Evolutionary conservation across 2,888 invertebrate genomes (phyloP).

Genomic region (Melanchra persicariae): DNA sequence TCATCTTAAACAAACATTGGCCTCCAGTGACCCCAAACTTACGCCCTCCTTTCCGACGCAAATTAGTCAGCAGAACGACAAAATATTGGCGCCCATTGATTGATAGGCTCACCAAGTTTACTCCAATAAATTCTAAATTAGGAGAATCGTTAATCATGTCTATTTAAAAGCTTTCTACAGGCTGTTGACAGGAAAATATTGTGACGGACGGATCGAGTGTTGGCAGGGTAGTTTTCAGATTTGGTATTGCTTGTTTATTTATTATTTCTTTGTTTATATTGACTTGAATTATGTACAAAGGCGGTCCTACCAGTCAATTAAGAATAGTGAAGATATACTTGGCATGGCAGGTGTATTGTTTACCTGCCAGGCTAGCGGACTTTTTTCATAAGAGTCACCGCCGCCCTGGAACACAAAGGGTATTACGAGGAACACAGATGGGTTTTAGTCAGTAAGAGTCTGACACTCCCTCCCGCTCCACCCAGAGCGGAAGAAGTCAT

Average conservation of each 20-base stretch:
- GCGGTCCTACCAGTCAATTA: no score
- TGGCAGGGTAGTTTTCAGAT: constrained; percentile 23
- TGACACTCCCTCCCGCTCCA: no score
- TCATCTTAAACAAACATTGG: constrained; percentile 17
- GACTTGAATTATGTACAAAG: no score
- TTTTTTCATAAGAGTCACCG: no score
- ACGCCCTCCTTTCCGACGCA: constrained; percentile 6
- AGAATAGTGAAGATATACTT: no score
- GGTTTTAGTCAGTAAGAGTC: no score
- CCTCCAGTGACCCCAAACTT: constrained; percentile 3
- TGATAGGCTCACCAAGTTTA: constrained; percentile 53
- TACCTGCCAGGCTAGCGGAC: no score
- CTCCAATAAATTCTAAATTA: constrained; percentile 68
- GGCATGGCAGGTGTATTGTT: no score
- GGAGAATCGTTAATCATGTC: constrained; percentile 71
- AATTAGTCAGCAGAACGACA: constrained; percentile 52
- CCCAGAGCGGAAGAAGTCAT: no score
- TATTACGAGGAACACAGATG: no score
- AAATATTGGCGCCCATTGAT: constrained; percentile 50
- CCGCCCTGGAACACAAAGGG: no score
- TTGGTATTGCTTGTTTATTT: neutral
- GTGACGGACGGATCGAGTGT: constrained; percentile 47
- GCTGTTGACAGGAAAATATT: constrained; percentile 62
- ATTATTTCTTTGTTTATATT: no score
- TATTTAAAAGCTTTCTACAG: constrained; percentile 62